Evolutionary conservation across 2,888 invertebrate species (phyloP).

Genomic region (Polydrusus pterygomalis): DNA sequence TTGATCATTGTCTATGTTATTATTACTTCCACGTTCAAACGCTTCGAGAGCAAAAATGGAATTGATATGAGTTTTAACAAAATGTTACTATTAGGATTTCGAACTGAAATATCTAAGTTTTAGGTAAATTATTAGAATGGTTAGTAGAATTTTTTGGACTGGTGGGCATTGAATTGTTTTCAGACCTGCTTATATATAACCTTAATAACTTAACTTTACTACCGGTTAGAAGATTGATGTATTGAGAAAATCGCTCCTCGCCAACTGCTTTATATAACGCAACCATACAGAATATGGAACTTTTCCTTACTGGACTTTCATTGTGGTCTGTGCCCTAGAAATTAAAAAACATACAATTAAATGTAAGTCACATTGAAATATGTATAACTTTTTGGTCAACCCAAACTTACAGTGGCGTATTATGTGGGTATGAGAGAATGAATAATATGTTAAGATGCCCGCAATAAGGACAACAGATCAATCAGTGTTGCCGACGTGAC

Average conservation of each 20-base stretch:
- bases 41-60: slow-evolving; percentile 18
- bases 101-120: background rate
- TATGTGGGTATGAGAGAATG: too few species aligned
- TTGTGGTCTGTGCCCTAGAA: slow-evolving; percentile 90
- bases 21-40: slow-evolving; percentile 13
- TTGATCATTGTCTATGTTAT: slow-evolving; percentile 19
- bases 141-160: slow-evolving; percentile 68
- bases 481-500: too few species aligned
- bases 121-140: slow-evolving; percentile 28
- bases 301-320: slow-evolving; percentile 95
- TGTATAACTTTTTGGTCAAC: too few species aligned
- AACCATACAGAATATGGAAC: slow-evolving; percentile 98
- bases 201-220: slow-evolving; percentile 93
- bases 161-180: slow-evolving; percentile 71
- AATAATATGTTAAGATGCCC: too few species aligned
- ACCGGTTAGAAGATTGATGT: slow-evolving; percentile 86
- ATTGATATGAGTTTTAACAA: slow-evolving; percentile 38
- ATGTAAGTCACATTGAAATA: background rate
- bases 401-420: too few species aligned
- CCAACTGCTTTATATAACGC: slow-evolving; percentile 93
- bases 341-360: slow-evolving; percentile 2
- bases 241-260: slow-evolving; percentile 88
- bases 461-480: too few species aligned
- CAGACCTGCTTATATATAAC: slow-evolving; percentile 82
- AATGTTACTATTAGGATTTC: background rate